Base-by-base conservation (phyloP, 1,140 invertebrate species). In the Pseudachorutes palmiensis region DNA sequence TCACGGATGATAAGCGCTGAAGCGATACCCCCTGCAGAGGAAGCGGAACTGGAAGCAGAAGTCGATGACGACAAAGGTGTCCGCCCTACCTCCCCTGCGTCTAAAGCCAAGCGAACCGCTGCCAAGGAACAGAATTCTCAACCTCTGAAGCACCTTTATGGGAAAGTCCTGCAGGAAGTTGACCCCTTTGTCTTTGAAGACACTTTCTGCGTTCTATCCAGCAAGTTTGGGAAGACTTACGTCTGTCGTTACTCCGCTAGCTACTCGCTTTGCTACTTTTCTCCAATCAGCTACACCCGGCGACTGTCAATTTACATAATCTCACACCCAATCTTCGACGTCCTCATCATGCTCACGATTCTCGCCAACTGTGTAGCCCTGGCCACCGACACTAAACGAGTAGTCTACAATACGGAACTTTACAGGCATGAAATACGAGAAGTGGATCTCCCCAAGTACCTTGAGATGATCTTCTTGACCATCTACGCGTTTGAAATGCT, bases 401-500 rank as follows among this genome's bases (percentile, higher is more conserved):
- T 63, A 24, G 31, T 41, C 12, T 12, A 12, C 26, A 32, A 32
- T 24, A 26, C 5, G 12, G 19, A 45, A 2, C 3, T 12, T 9
- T 14, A 14, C 12, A 36, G 2, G 3, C 45, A 48, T 12, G 41
- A 45, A 26, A 26, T 32, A 2, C 3, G 45, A 28, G 61, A 63
- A 26, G 60, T 65, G 36, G 48, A 68, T 65, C 14, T 65, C 31
- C 66, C 70, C 29, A 31, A 62, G 29, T 65, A 65, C 26, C 65
- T 66, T 33, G 48, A 66, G 26, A 94, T 91, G 83, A 89, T 94
- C 80, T 97, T 97, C 83, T 84, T 95, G 80, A 90, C 86, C 74
- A 94, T 97, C 79, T 98, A 98, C 81, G 91, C 91, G 71, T 83
- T 88, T 74, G 94, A 98, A 85, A 93, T 95, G 89, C 86, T 94